phyloP scores from a whole-genome alignment of 2,797 vertebrate species.

The Enteromius thamalakanensis region DNA sequence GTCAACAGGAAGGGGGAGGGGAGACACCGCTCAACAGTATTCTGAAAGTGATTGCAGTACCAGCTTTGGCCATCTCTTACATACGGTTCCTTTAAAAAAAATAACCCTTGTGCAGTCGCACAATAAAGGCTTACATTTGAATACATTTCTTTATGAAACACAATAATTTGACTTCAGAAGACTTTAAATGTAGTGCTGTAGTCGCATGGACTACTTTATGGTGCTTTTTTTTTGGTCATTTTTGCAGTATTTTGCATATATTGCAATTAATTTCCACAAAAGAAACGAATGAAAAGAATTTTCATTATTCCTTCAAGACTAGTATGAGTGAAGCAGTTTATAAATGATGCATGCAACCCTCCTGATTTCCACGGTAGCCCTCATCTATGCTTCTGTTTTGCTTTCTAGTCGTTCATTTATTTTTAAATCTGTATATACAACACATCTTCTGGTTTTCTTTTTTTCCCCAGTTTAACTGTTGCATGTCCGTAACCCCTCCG shows the following conservation, averaged over 20 bases:
- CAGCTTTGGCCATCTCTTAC: too few species aligned
- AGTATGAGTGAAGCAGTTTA: neutral
- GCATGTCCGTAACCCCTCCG: neutral
- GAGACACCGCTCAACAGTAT: too few species aligned
- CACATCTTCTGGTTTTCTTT: neutral
- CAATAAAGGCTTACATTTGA: neutral
- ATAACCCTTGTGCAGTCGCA: neutral
- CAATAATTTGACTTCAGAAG: neutral
- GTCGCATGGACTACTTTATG: neutral
- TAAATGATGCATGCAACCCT: conserved; percentile 8
- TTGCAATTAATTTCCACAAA: neutral
- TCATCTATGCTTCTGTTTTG: neutral
- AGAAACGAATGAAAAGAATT: neutral
- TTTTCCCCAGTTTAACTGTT: neutral
- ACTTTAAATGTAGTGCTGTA: neutral
- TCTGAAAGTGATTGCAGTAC: too few species aligned
- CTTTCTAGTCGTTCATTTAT: neutral
- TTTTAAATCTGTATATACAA: neutral
- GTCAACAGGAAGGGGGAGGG: too few species aligned
- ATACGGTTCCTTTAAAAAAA: neutral
- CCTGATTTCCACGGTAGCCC: neutral
- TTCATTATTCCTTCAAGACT: neutral
- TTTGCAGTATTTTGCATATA: neutral
- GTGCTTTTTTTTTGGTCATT: neutral
- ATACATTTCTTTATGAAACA: neutral